Base-by-base conservation (phyloP, 2,113 vertebrate species). In the Polyodon spathula region DNA sequence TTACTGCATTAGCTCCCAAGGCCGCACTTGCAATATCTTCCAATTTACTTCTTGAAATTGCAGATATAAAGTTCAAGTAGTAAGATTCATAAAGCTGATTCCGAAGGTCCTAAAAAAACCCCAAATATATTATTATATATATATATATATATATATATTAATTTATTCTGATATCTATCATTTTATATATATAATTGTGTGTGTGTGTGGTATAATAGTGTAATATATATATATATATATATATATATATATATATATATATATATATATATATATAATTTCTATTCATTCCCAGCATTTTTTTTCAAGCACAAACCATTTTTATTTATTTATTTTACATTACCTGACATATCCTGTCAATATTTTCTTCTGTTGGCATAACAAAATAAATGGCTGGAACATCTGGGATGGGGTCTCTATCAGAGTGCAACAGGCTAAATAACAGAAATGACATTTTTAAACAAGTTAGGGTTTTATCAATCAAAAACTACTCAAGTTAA, bases 31-130 rank as follows among this genome's bases (percentile, higher is more conserved):
- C 96, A 77, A 99, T 92, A 78, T 98, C 95, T 85, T 99, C 96
- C 71, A 99, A 76, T 82, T 97, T 98, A 84, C 94, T 95, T 76
- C 95, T 88, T 3, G 95, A 97, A 85, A 99, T 97, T 60, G 96
- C 96, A 60, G 96, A 99, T 88, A 98, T 97, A 75, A 99, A 99
- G 80, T 99, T 98, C 83, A 97, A 88, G 78, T 89, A 97, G 71
- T 98, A 98, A 4, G 91, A 90, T 74, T 99, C 95, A 66, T 99
- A 93, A 40, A 97, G 86, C 63, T 98, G 96, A 73, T 89, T 95
- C 77, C 94, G 90, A 78, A 98, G 87, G 78, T 99, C 96, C 94
- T 97, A 61, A 50, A 76, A 82, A 43, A 42, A n/a, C n/a, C n/a
- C n/a, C n/a, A n/a, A n/a, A n/a, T n/a, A n/a, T n/a, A n/a, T n/a